Evolutionary conservation across 2,797 vertebrate genomes (phyloP).

Genomic region (Sebastes itinus): DNA sequence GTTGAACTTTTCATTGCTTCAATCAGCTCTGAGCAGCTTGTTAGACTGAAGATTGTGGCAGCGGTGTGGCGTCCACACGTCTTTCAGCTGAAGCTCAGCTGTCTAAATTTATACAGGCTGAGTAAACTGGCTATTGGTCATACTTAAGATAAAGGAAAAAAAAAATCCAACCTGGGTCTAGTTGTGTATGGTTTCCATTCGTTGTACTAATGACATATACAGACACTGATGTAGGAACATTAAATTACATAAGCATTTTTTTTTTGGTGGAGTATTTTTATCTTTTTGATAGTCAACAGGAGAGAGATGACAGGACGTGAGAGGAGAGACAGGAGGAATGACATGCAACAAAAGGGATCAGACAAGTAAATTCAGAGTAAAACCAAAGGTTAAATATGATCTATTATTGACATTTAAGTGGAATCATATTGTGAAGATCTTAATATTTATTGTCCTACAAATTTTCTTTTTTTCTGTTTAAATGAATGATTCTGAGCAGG

Average conservation of each 20-base stretch:
- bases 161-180: not conserved
- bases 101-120: constrained; percentile 40
- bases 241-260: not conserved
- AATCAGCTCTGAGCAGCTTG: constrained; percentile 62
- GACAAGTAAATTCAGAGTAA: not conserved
- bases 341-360: not conserved
- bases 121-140: constrained; percentile 34
- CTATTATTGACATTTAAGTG: not conserved
- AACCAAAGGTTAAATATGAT: not conserved
- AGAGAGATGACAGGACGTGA: constrained; percentile 7
- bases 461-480: not conserved
- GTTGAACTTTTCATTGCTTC: constrained; percentile 58
- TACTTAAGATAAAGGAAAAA: not conserved
- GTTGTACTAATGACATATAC: too few relatives aligned
- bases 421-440: not conserved
- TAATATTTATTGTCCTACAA: not conserved
- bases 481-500: not conserved
- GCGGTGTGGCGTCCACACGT: constrained; percentile 43
- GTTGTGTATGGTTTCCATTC: not conserved
- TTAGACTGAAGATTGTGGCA: constrained; percentile 57
- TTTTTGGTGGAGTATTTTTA: not conserved
- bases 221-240: not conserved
- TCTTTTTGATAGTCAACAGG: not conserved
- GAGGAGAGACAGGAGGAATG: not conserved
- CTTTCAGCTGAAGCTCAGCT: constrained; percentile 45